phyloP scores from a whole-genome alignment of 2,113 vertebrate species.

The Tauraco erythrolophus region DNA sequence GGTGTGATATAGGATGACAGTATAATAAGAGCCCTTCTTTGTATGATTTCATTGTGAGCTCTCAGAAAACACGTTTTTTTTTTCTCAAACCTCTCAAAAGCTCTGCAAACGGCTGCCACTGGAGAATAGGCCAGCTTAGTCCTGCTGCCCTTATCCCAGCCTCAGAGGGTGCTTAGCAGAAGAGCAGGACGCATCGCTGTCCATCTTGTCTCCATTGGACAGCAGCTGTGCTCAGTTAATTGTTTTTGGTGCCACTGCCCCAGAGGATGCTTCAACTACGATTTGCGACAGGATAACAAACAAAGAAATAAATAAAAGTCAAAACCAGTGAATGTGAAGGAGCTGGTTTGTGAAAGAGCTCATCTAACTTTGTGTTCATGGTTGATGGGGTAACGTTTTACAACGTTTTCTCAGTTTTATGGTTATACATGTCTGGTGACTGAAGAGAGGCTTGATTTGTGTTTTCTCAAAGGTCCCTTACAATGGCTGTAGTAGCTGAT shows the following conservation, averaged over 20 bases:
- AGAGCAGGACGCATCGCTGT: accelerated
- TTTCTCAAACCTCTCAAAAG: not conserved
- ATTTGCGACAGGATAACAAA: not conserved
- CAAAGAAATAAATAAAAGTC: not conserved
- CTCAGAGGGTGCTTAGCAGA: not conserved
- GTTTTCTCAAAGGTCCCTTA: not conserved
- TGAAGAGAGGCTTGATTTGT: not conserved
- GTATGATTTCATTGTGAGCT: not conserved
- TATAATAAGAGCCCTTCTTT: not conserved
- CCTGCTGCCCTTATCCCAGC: not conserved
- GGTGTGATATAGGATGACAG: not conserved
- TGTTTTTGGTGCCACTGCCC: not conserved
- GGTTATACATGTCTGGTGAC: not conserved
- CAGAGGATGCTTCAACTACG: not conserved
- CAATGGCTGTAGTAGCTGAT: not conserved
- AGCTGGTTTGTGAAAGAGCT: not conserved
- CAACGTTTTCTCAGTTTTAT: not conserved
- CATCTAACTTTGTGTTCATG: not conserved
- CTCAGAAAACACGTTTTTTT: not conserved
- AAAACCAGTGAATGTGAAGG: not conserved
- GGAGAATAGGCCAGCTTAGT: not conserved
- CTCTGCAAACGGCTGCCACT: not conserved
- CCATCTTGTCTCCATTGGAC: not conserved
- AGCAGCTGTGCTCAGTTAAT: not conserved
- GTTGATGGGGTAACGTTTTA: not conserved